Evolutionary conservation across 2,797 vertebrate genomes (phyloP).

Genomic region (Notolabrus celidotus): DNA sequence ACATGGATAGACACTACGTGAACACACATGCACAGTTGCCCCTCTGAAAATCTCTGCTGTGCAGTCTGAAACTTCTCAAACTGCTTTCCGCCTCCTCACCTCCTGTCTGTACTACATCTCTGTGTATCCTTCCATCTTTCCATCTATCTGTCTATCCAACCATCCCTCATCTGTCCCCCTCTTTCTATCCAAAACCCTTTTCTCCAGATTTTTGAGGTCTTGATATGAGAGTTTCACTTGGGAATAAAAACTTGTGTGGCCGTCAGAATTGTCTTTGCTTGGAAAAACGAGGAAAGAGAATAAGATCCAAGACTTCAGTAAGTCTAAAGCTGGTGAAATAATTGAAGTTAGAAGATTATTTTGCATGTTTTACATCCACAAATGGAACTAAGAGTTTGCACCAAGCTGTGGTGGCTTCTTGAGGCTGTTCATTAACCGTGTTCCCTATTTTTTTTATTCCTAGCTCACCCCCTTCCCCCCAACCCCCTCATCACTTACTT

Average conservation of each 20-base stretch:
- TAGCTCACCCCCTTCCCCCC: too few species aligned
- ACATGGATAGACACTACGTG: conserved; percentile 61
- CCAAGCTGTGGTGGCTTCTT: too few species aligned
- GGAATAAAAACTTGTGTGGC: conserved; percentile 15
- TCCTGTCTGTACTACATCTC: conserved; percentile 65
- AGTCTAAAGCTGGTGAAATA: too few species aligned
- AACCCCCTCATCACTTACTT: too few species aligned
- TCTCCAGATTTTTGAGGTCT: background rate
- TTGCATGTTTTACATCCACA: too few species aligned
- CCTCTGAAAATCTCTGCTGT: conserved; percentile 67
- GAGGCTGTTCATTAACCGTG: too few species aligned
- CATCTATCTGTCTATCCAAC: conserved; percentile 33
- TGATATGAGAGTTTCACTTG: conserved; percentile 23
- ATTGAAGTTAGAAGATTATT: too few species aligned
- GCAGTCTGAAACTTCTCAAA: conserved; percentile 69
- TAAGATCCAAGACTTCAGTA: background rate
- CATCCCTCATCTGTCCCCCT: conserved; percentile 47
- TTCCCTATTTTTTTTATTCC: too few species aligned
- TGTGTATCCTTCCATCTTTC: conserved; percentile 44
- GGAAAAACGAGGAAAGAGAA: background rate
- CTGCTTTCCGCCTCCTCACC: conserved; percentile 74
- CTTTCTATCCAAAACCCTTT: background rate
- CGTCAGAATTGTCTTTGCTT: background rate
- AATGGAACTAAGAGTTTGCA: too few species aligned
- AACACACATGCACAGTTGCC: conserved; percentile 68